Evolutionary conservation across 1,140 invertebrate species (phyloP).

Genomic region (Penaeus chinensis): DNA sequence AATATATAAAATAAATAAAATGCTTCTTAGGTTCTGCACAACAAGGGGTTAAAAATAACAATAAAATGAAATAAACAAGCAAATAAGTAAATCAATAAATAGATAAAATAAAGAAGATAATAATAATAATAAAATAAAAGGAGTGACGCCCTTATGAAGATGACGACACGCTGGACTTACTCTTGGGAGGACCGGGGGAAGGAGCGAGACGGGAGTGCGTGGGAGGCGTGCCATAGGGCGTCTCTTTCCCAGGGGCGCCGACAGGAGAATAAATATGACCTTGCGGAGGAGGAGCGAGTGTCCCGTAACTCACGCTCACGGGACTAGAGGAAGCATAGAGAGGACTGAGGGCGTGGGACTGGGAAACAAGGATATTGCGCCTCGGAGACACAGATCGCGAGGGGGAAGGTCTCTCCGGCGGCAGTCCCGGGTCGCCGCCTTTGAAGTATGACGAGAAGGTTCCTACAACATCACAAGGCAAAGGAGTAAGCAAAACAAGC

Average conservation of each 20-base stretch:
- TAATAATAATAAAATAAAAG: too few species aligned
- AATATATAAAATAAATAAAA: too few species aligned
- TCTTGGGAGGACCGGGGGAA: slow-evolving; percentile 44
- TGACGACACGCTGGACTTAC: slow-evolving; percentile 13
- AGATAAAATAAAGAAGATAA: too few species aligned
- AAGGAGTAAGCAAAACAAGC: background rate
- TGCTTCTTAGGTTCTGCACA: too few species aligned
- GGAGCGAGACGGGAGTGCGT: slow-evolving; percentile 21
- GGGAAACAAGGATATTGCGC: slow-evolving; percentile 20
- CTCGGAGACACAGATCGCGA: slow-evolving; percentile 55
- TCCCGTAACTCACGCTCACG: slow-evolving; percentile 39
- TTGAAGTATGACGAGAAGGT: slow-evolving; percentile 59
- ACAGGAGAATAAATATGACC: slow-evolving; percentile 17
- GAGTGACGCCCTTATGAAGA: too few species aligned
- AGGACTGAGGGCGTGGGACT: slow-evolving; percentile 39
- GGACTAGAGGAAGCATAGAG: slow-evolving; percentile 53
- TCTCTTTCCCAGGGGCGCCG: slow-evolving; percentile 28
- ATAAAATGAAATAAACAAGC: too few species aligned
- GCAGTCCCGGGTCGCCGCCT: slow-evolving; percentile 52
- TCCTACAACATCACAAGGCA: slow-evolving; percentile 12
- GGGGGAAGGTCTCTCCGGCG: slow-evolving; percentile 48
- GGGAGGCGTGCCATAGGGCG: slow-evolving; percentile 37
- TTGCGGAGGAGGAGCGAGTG: slow-evolving; percentile 9
- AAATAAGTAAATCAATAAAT: too few species aligned
- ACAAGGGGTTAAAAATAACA: too few species aligned